Percentiles rank a stretch among this genome's conserved stretches.
These are phyloP conservation scores for Noctua janthina DNA, from an alignment of 2,888 invertebrate species.

Conservation along the genomic window DNA sequence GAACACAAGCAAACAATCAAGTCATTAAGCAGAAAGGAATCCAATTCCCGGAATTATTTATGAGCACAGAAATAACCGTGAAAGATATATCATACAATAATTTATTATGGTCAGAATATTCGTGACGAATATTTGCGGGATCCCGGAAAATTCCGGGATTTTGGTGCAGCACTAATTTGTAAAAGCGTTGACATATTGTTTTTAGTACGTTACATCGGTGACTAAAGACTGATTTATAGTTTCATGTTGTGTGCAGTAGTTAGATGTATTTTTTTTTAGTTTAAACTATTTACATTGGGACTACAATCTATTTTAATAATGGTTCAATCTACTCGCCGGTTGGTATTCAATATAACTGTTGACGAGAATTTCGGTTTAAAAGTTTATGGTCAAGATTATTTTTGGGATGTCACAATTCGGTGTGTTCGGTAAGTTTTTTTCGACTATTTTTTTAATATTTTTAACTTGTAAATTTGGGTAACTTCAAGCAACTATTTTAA, in stretches of 20 bases:
- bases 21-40: slow-evolving; percentile 47
- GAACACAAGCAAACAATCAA: slow-evolving; percentile 58
- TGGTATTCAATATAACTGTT: slow-evolving; percentile 19
- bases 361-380: not conserved
- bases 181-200: slow-evolving; percentile 63
- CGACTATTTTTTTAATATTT: too few species aligned
- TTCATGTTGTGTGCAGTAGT: slow-evolving; percentile 28
- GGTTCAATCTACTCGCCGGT: slow-evolving; percentile 25
- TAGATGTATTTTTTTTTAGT: slow-evolving; percentile 25
- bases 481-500: too few species aligned
- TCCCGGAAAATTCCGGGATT: slow-evolving; percentile 37
- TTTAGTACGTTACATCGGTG: slow-evolving; percentile 42
- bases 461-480: too few species aligned
- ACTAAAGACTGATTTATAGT: slow-evolving; percentile 53
- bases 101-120: slow-evolving; percentile 58
- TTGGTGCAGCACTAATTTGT: slow-evolving; percentile 51
- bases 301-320: slow-evolving; percentile 46
- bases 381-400: not conserved
- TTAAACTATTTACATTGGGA: slow-evolving; percentile 37
- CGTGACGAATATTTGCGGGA: slow-evolving; percentile 37
- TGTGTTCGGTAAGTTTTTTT: too few species aligned
- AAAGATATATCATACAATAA: slow-evolving; percentile 55
- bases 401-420: not conserved
- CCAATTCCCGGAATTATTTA: slow-evolving; percentile 54
- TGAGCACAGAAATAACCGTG: slow-evolving; percentile 45